A percentile compares a stretch with the other conserved stretches of the same genome.
These are phyloP conservation scores for Macrophya alboannulata DNA, from an alignment of 2,888 invertebrate genomes.

Conservation along the genomic window DNA sequence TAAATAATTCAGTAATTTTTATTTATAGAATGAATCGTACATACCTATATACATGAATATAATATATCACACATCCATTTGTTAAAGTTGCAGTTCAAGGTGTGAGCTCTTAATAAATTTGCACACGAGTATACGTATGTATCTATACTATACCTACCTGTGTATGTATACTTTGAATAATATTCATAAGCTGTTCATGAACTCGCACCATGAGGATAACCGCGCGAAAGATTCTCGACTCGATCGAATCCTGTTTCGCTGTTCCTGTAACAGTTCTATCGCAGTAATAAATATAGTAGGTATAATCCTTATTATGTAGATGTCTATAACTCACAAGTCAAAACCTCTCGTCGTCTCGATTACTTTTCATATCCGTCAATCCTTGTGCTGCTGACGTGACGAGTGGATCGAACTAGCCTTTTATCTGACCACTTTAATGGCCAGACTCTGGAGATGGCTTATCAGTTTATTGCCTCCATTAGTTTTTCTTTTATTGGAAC, in stretches of 20 bases:
- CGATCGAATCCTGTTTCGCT: constrained; percentile 30
- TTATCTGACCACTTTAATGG: neutral
- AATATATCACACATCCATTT: neutral
- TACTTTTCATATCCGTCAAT: constrained; percentile 16
- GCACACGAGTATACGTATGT: neutral
- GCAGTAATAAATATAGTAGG: neutral
- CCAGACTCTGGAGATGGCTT: neutral
- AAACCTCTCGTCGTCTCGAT: neutral
- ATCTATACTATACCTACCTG: neutral
- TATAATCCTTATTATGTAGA: neutral
- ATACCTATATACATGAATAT: neutral
- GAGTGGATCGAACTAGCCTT: neutral
- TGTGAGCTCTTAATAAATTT: neutral
- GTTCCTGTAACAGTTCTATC: constrained; percentile 5
- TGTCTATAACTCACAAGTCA: neutral
- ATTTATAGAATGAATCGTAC: neutral
- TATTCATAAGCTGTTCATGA: constrained; percentile 25
- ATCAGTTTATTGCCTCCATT: constrained; percentile 18
- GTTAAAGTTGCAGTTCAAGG: neutral
- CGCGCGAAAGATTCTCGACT: neutral
- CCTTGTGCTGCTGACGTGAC: neutral
- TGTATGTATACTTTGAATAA: constrained; percentile 14
- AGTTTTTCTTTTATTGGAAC: neutral
- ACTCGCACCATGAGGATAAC: neutral
- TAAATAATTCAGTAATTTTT: constrained; percentile 1